phyloP scores from a whole-genome alignment of 2,797 vertebrate species.

The Rhinella marina region DNA sequence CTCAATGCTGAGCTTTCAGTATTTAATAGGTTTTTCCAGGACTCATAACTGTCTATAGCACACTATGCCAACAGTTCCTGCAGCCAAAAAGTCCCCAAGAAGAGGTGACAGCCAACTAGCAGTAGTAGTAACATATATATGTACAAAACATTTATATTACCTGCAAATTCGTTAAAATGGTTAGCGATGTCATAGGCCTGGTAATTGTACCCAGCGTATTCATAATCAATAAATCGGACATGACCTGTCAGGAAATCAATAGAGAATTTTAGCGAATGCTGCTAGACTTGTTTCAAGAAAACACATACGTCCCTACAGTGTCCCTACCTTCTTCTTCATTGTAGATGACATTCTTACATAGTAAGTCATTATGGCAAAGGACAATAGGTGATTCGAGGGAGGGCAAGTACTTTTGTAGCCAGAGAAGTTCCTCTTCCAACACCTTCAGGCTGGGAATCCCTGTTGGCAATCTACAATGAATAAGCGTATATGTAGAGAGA shows the following conservation, averaged over 20 bases:
- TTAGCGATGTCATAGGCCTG: slow-evolving; percentile 98
- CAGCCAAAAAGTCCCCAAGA: too few relatives aligned
- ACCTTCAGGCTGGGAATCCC: slow-evolving; percentile 87
- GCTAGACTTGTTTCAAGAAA: not conserved
- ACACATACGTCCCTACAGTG: not conserved
- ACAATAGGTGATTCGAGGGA: slow-evolving; percentile 91
- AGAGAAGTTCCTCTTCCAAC: slow-evolving; percentile 87
- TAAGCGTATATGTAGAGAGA: not conserved
- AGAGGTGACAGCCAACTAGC: too few relatives aligned
- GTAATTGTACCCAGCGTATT: slow-evolving; percentile 99
- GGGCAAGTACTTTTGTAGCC: slow-evolving; percentile 93
- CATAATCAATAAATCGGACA: slow-evolving; percentile 99
- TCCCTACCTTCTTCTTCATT: slow-evolving; percentile 81
- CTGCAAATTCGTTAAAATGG: slow-evolving; percentile 99
- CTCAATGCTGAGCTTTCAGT: too few relatives aligned
- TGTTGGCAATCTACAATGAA: slow-evolving; percentile 79
- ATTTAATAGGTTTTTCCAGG: too few relatives aligned
- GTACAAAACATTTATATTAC: slow-evolving; percentile 68
- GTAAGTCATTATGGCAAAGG: slow-evolving; percentile 95
- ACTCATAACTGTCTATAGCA: too few relatives aligned
- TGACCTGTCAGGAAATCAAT: slow-evolving; percentile 73
- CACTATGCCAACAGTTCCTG: too few relatives aligned
- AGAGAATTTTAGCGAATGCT: not conserved
- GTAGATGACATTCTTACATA: slow-evolving; percentile 98
- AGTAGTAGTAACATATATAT: not conserved